These are phyloP conservation scores for Caenorhabditis briggsae DNA, from an alignment of 1,140 invertebrate species.

Conservation along the genomic window DNA sequence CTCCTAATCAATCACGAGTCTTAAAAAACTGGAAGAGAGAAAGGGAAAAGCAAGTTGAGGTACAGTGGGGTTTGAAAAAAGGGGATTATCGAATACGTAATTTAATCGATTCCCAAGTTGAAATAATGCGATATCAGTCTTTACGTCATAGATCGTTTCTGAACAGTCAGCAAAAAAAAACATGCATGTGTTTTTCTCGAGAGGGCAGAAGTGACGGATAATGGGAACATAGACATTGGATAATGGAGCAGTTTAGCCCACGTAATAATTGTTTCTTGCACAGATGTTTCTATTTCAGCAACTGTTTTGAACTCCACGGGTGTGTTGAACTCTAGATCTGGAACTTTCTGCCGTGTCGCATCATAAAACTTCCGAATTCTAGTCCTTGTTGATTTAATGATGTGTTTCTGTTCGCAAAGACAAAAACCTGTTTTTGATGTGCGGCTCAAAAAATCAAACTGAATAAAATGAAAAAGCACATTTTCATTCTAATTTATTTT, in stretches of 20 bases:
- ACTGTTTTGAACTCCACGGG: too few species aligned
- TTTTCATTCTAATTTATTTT: background rate
- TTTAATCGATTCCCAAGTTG: background rate
- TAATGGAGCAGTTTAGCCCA: background rate
- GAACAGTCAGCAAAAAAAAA: background rate
- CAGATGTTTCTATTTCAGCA: too few species aligned
- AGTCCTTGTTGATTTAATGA: slow-evolving; percentile 26
- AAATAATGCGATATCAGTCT: background rate
- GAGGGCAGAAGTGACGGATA: background rate
- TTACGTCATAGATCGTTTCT: background rate
- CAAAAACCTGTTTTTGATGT: background rate
- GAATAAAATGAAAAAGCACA: slow-evolving; percentile 12
- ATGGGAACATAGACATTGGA: background rate
- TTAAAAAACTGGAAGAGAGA: background rate
- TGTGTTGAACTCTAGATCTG: background rate
- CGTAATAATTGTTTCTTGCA: background rate
- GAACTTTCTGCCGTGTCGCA: background rate
- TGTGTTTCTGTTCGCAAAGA: background rate
- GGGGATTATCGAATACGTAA: slow-evolving; percentile 24
- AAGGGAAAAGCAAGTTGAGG: too few species aligned
- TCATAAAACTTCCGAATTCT: background rate
- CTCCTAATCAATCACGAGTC: slow-evolving; percentile 17
- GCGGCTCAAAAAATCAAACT: slow-evolving; percentile 1
- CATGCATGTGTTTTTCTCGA: background rate
- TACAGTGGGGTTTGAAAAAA: background rate